A percentile compares a stretch with the other conserved stretches of the same genome.
These are phyloP conservation scores for Parauchenoglanis punctatus DNA, from an alignment of 2,797 vertebrate species.

Conservation along the genomic window DNA sequence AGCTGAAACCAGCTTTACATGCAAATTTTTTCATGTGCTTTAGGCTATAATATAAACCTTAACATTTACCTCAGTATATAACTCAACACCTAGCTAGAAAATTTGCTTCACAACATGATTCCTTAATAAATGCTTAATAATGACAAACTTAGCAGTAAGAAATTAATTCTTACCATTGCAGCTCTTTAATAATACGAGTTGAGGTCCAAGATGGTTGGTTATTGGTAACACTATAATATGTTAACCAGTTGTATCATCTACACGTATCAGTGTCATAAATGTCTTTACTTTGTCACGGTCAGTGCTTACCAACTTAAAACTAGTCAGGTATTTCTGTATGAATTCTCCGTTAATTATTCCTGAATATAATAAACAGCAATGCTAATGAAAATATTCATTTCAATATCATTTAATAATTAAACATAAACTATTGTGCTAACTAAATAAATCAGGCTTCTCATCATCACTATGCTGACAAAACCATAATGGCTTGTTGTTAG, in stretches of 20 bases:
- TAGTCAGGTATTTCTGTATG: background rate
- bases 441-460: too few species aligned
- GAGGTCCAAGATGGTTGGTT: background rate
- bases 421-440: background rate
- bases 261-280: background rate
- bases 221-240: background rate
- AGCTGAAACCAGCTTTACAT: background rate
- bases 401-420: background rate
- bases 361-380: background rate
- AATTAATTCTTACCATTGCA: background rate
- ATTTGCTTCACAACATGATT: background rate
- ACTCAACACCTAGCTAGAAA: background rate
- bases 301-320: background rate
- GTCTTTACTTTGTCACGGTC: background rate
- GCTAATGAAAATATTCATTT: background rate
- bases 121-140: background rate
- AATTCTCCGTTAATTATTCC: background rate
- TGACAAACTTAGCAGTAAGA: background rate
- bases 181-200: background rate
- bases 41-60: background rate
- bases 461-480: background rate
- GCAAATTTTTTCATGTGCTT: background rate
- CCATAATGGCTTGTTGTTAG: background rate
- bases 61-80: background rate
- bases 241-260: background rate